Conservation (phyloP, 2,888 invertebrate genomes). For the Zygogramma bicolorata region DNA sequence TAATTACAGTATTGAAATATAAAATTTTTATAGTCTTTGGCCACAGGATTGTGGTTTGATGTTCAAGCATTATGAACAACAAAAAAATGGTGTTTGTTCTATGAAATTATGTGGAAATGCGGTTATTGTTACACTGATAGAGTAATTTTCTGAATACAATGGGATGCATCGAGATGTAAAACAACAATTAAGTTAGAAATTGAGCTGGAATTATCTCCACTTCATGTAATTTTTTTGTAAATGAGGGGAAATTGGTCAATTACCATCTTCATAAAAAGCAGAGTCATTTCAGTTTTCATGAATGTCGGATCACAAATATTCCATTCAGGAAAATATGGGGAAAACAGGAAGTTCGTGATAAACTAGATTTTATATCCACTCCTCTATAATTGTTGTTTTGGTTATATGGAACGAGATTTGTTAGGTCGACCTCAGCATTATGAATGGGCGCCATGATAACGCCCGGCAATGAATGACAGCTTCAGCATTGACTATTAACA, state of each 20-base stretch:
- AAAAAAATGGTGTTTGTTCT: conserved; percentile 34
- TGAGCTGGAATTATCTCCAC: not conserved
- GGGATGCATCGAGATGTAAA: conserved; percentile 51
- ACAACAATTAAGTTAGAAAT: conserved; percentile 35
- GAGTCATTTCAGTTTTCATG: not conserved
- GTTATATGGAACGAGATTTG: too few species aligned
- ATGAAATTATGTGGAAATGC: conserved; percentile 51
- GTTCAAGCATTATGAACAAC: conserved; percentile 28
- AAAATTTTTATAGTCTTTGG: conserved; percentile 50
- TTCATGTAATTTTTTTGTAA: not conserved
- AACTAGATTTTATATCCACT: too few species aligned
- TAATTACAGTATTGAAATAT: conserved; percentile 46
- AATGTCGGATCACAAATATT: not conserved
- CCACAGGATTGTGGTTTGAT: conserved; percentile 37
- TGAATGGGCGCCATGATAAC: too few species aligned
- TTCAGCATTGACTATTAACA: too few species aligned
- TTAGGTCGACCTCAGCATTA: too few species aligned
- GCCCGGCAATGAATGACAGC: too few species aligned
- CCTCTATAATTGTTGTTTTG: too few species aligned
- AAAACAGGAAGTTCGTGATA: not conserved
- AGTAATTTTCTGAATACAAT: conserved; percentile 48
- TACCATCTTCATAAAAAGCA: not conserved
- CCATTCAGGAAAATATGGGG: not conserved
- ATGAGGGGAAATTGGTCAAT: not conserved
- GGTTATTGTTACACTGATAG: conserved; percentile 54